A percentile compares a stretch with the other conserved stretches of the same genome.
phyloP scores from a whole-genome alignment of 2,888 invertebrate species.

The Himalopsyche japonica region DNA sequence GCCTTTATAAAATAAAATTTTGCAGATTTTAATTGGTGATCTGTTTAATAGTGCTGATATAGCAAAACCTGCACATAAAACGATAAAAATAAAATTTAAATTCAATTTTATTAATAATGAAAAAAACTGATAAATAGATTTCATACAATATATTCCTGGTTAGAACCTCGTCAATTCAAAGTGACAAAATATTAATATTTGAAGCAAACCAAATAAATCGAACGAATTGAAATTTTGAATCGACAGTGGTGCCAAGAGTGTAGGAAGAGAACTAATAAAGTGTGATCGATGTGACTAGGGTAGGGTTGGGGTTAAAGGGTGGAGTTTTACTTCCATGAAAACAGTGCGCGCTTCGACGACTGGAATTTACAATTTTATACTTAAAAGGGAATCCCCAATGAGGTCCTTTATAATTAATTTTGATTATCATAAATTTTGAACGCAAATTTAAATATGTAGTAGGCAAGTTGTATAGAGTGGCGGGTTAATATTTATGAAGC shows the following conservation, averaged over 20 bases:
- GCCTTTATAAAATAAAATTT: too few species aligned
- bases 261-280: neutral
- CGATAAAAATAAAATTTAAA: too few species aligned
- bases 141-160: neutral
- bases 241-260: neutral
- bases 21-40: too few species aligned
- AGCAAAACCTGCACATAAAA: too few species aligned
- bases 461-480: neutral
- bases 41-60: too few species aligned
- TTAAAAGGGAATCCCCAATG: neutral
- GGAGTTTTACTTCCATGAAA: neutral
- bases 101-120: too few species aligned
- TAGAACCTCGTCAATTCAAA: neutral
- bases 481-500: neutral
- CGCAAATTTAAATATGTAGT: neutral
- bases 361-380: neutral
- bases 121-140: too few species aligned
- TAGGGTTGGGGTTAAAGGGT: neutral
- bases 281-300: neutral
- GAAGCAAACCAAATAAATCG: neutral
- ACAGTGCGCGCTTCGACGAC: neutral
- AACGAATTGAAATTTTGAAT: neutral
- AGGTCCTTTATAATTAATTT: neutral
- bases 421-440: neutral
- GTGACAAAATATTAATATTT: neutral